Evolutionary conservation across 1,140 invertebrate genomes (phyloP).

Genomic region (Goniozus legneri): DNA sequence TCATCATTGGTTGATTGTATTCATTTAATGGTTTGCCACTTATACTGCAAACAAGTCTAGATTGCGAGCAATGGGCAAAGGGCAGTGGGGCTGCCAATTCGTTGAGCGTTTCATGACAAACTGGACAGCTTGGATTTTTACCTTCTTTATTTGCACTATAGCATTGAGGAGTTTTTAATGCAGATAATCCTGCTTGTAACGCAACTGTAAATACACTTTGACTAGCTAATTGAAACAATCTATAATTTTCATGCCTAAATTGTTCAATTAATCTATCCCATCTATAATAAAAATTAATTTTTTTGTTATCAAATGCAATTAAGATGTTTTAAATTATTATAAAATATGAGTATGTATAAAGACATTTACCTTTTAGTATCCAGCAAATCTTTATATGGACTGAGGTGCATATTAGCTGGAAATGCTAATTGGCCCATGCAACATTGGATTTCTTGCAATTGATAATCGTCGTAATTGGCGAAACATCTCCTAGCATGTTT

Average conservation of each 20-base stretch:
- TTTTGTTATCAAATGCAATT: neutral
- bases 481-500: conserved; percentile 93
- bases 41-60: conserved; percentile 87
- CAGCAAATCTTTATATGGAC: conserved; percentile 68
- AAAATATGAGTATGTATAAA: conserved; percentile 3
- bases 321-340: neutral
- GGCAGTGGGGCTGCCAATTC: conserved; percentile 82
- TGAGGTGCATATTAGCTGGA: conserved; percentile 72
- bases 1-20: conserved; percentile 96
- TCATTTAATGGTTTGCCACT: conserved; percentile 93
- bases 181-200: conserved; percentile 88
- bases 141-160: conserved; percentile 62
- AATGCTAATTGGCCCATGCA: conserved; percentile 95
- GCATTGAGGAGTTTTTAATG: conserved; percentile 91
- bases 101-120: conserved; percentile 87
- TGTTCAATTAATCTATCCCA: conserved; percentile 86
- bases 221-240: conserved; percentile 87
- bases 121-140: conserved; percentile 86
- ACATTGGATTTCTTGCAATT: conserved; percentile 83
- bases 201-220: conserved; percentile 90
- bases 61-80: conserved; percentile 94
- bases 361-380: conserved; percentile 53
- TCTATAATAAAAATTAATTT: conserved; percentile 36
- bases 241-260: conserved; percentile 91
- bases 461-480: conserved; percentile 79